Evolutionary conservation across 1,140 invertebrate genomes (phyloP), one percentile per base, ranked within the genome.

Genomic region (Adelges cooleyi): DNA sequence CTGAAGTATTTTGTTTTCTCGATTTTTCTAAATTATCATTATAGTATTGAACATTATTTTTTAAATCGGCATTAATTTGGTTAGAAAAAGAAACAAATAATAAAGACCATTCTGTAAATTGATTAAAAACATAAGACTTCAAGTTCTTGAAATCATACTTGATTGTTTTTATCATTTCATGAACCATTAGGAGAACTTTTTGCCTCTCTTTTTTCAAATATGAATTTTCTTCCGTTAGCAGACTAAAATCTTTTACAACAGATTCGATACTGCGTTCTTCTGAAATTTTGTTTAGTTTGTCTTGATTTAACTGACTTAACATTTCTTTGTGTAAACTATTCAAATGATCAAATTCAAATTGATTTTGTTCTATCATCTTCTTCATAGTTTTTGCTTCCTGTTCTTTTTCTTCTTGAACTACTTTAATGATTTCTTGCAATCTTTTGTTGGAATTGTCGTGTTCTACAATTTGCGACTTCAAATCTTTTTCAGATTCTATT

Each of bases 141-240:
- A 62, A 13, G 46, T 48, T 48, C 20, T 3, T 15, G 29, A 33
- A 44, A 20, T 62, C 56, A 29, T 27, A 20, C 46, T 62, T 62
- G 29, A 29, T 15, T 20, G 44, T 62, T 46, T 62, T 62, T 22
- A 62, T 15, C 40, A 48, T 48, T 20, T 62, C 56, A 15, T 48
- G 17, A 13, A 29, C 38, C 4, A 20, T 20, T 22, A 46, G 23
- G 10, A 62, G 10, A n/a, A 62, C 22, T 15, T 62, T 48, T 22
- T 62, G 56, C 10, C 42, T 22, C 46, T 62, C 56, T 62, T 62
- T 62, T 62, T 62, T 62, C n/a, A 62, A 62, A 62, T 46, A 62
- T 29, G 56, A 40, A 62, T 62, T 62, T 33, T 62, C 56, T 33
- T 62, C 56, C 9, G 40, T 48, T 9, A 62, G 42, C 1, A 62